Evolutionary conservation across 2,888 invertebrate genomes (phyloP).

Genomic region (Harmothoe impar): DNA sequence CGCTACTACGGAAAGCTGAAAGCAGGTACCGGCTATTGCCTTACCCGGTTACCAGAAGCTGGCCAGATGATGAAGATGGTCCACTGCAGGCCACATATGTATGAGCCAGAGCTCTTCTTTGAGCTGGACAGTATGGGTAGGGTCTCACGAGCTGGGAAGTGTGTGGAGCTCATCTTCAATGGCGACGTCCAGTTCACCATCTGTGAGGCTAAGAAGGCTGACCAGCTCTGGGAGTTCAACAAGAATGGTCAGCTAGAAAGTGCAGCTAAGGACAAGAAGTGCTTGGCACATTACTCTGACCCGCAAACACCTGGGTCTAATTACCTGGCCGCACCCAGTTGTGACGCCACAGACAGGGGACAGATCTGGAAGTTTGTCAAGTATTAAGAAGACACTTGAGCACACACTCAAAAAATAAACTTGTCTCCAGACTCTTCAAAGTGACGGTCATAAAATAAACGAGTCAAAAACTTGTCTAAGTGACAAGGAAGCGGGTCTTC

Average conservation of each 20-base stretch:
- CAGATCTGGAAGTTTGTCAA: conserved; percentile 20
- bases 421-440: too few relatives aligned
- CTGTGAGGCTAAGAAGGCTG: conserved; percentile 30
- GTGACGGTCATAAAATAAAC: too few relatives aligned
- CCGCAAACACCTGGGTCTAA: background rate
- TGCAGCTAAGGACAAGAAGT: background rate
- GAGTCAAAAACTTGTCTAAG: too few relatives aligned
- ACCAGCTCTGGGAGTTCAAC: conserved; percentile 28
- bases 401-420: too few relatives aligned
- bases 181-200: conserved; percentile 31
- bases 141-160: conserved; percentile 64
- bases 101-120: conserved; percentile 68
- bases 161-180: conserved; percentile 59
- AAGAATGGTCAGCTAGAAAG: conserved; percentile 8
- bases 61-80: conserved; percentile 66
- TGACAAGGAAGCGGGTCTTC: too few relatives aligned
- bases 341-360: background rate
- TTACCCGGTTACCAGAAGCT: background rate
- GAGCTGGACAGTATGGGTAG: conserved; percentile 65
- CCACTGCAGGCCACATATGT: conserved; percentile 69
- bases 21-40: conserved; percentile 66
- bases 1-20: conserved; percentile 67
- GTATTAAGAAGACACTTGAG: background rate
- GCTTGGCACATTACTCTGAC: conserved; percentile 16
- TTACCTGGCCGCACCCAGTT: background rate